Base-by-base conservation (phyloP, 2,888 invertebrate genomes). In the Entomobrya multifasciata region DNA sequence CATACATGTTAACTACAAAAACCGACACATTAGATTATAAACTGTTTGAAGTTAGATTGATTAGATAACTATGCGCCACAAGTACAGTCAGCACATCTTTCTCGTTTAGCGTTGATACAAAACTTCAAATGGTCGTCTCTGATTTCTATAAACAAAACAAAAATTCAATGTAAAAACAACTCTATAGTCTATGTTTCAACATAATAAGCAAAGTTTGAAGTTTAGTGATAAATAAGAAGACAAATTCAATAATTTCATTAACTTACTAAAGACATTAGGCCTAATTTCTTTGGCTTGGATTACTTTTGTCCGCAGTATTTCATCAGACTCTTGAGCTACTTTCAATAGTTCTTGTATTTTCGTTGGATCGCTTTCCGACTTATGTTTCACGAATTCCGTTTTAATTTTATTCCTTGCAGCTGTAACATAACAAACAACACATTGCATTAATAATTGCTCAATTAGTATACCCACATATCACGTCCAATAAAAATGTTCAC, bases 351-450 rank as follows among this genome's bases (percentile, higher is more conserved):
- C 76, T 11, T 93, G 92, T 84, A 97, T 95, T 88, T 95, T 93
- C 15, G 93, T 93, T 87, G 92, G 92, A 91, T 96, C 94, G 4
- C 93, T 93, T 22, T 96, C 93, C 91, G 94, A 91, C 92, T 94
- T 95, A 92, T 96, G 94, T 92, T 95, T 95, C 89, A 92, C 94
- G 92, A 95, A 97, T 91, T 95, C 95, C 74, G 95, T 94, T 92
- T 97, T 96, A 87, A 97, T 96, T 93, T 95, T 95, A n/a, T 93
- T 90, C 91, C 96, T 94, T 0, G 94, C 8, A 0, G 55, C 72
- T 74, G 20, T 15, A 70, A 72, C 41, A 27, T n/a, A 52, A 67
- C n/a, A n/a, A n/a, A n/a, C n/a, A n/a, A 67, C 8, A 80, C 1
- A 49, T 65, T 15, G 25, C 3, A 15, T 80, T 36, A 44, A 67